phyloP scores from a whole-genome alignment of 2,888 invertebrate genomes.

The Microctonus brassicae region DNA sequence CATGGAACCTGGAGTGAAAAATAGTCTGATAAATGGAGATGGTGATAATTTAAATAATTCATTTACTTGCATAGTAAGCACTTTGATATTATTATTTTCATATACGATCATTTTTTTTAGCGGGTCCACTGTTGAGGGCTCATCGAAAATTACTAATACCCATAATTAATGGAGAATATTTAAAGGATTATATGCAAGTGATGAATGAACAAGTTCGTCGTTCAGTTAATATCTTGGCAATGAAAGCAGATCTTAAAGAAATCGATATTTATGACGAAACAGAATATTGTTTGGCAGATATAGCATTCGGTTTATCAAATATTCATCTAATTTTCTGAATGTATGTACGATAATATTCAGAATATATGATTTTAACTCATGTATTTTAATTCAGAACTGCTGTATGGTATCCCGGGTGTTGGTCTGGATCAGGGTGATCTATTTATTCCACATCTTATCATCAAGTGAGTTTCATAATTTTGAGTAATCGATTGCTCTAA shows the following conservation, averaged over 20 bases:
- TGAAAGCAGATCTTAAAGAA: neutral
- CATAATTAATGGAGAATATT: neutral
- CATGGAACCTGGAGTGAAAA: neutral
- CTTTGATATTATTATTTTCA: too few species aligned
- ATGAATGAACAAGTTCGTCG: neutral
- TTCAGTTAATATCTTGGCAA: neutral
- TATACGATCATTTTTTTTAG: too few species aligned
- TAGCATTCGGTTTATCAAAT: neutral
- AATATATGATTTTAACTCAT: too few species aligned
- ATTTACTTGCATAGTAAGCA: neutral
- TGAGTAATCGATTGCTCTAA: too few species aligned
- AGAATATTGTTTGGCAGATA: neutral
- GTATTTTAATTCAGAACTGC: too few species aligned
- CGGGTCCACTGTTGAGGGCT: neutral
- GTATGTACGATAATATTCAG: too few species aligned
- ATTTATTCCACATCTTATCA: too few species aligned
- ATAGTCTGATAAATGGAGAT: neutral
- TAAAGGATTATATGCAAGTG: slow-evolving; percentile 4
- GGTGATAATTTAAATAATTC: neutral
- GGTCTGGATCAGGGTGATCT: too few species aligned
- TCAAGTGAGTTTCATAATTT: too few species aligned
- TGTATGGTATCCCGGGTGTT: too few species aligned
- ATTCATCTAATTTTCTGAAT: too few species aligned
- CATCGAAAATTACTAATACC: neutral
- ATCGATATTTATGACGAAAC: slow-evolving; percentile 11